A percentile compares a stretch with the other conserved stretches of the same genome.
Evolutionary conservation across 2,797 vertebrate species (phyloP).

Genomic region (Liparis tanakae): DNA sequence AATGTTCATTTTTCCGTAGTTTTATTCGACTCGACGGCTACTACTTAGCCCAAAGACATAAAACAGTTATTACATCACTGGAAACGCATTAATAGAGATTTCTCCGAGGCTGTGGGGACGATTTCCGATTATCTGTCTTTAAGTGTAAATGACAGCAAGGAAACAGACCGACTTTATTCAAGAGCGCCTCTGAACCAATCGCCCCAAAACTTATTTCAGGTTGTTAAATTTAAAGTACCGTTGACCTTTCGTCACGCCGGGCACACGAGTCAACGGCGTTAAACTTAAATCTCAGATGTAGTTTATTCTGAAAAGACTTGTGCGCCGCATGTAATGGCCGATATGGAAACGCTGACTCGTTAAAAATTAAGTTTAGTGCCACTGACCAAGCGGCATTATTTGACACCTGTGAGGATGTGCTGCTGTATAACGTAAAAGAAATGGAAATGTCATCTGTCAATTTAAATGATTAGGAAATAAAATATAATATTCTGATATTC

Average conservation of each 20-base stretch:
- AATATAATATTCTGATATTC: background rate
- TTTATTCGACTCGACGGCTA: background rate
- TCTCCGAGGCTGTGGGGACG: too few species aligned
- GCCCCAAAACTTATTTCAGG: background rate
- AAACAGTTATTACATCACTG: background rate
- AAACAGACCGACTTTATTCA: background rate
- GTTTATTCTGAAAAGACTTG: too few species aligned
- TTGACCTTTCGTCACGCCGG: background rate
- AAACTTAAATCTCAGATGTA: too few species aligned
- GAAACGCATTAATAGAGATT: background rate
- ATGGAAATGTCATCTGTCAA: too few species aligned
- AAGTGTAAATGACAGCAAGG: background rate
- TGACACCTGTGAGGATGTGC: too few species aligned
- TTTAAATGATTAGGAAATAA: too few species aligned
- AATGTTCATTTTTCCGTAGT: background rate
- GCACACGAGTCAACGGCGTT: background rate
- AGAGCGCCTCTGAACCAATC: background rate
- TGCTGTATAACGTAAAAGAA: too few species aligned
- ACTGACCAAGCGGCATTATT: too few species aligned
- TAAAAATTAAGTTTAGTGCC: too few species aligned
- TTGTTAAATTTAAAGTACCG: too few species aligned
- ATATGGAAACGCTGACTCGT: too few species aligned
- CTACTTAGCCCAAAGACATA: background rate
- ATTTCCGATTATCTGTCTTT: background rate
- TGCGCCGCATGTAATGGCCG: too few species aligned